These are phyloP conservation scores for Anableps anableps DNA, from an alignment of 2,797 vertebrate genomes.

Conservation along the genomic window DNA sequence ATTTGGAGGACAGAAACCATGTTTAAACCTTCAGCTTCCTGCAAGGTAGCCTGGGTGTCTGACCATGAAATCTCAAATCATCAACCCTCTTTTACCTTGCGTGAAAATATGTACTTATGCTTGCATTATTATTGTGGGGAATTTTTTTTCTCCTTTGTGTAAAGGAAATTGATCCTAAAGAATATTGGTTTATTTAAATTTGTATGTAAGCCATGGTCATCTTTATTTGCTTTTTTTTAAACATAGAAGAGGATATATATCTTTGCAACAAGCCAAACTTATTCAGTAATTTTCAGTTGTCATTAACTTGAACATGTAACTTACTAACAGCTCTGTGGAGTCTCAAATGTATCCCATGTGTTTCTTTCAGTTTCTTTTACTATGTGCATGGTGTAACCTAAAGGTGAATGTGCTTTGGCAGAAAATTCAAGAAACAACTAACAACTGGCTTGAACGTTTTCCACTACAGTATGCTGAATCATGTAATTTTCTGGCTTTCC, in stretches of 20 bases:
- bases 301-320: neutral
- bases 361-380: neutral
- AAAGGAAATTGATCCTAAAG: too few species aligned
- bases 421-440: neutral
- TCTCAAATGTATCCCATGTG: neutral
- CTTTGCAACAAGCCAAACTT: neutral
- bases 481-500: neutral
- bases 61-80: too few species aligned
- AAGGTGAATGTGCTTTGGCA: neutral
- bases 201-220: too few species aligned
- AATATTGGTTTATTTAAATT: too few species aligned
- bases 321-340: neutral
- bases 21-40: neutral
- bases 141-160: too few species aligned
- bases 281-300: neutral
- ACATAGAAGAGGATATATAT: neutral
- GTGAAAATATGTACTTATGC: too few species aligned
- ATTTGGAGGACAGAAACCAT: too few species aligned
- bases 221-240: neutral
- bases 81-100: too few species aligned
- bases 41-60: neutral
- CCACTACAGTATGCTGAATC: neutral
- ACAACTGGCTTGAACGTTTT: neutral
- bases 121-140: too few species aligned
- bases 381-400: neutral